phyloP scores from a whole-genome alignment of 2,113 vertebrate species.

The Colius striatus region DNA sequence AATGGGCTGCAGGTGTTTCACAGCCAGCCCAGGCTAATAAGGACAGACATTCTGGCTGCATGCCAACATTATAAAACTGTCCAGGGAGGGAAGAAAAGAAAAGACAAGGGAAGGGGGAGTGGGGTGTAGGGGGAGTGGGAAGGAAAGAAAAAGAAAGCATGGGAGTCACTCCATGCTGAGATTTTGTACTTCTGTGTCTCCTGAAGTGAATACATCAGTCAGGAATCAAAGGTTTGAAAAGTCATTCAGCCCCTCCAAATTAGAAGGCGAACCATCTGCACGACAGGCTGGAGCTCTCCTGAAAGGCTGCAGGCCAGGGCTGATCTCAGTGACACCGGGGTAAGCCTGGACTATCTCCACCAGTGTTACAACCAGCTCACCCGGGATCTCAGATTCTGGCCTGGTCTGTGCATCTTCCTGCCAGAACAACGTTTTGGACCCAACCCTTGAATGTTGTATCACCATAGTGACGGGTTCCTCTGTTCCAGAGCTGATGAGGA shows the following conservation, averaged over 20 bases:
- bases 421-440: background rate
- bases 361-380: background rate
- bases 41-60: constrained; percentile 62
- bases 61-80: constrained; percentile 67
- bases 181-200: constrained; percentile 71
- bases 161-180: constrained; percentile 68
- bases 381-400: background rate
- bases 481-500: constrained; percentile 10
- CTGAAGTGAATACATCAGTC: constrained; percentile 48
- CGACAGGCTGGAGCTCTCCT: background rate
- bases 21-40: constrained; percentile 61
- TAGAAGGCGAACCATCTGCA: constrained; percentile 48
- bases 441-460: background rate
- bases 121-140: background rate
- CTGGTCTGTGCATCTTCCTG: background rate
- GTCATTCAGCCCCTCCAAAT: constrained; percentile 58
- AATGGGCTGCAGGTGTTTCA: constrained; percentile 72
- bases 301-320: constrained; percentile 12
- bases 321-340: background rate
- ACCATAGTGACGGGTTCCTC: constrained; percentile 10
- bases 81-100: constrained; percentile 56
- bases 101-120: background rate
- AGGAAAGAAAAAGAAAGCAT: constrained; percentile 2
- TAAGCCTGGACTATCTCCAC: constrained; percentile 13
- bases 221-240: constrained; percentile 72